Evolutionary conservation across 2,113 vertebrate genomes (phyloP).

Genomic region (Calonectris borealis): DNA sequence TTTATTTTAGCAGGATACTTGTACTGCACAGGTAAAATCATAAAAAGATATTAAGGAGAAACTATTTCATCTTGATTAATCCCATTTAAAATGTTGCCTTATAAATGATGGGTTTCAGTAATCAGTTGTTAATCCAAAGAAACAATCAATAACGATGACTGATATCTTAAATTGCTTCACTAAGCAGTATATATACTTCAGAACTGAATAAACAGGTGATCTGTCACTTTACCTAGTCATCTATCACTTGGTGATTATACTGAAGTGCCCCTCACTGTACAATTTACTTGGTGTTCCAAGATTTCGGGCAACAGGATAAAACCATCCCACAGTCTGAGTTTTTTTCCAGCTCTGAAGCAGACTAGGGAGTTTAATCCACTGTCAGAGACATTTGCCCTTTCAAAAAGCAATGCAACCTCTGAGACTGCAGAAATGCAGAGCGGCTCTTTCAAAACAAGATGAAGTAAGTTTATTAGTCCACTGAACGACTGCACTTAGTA

Average conservation of each 20-base stretch:
- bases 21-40: background rate
- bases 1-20: background rate
- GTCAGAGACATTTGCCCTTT: background rate
- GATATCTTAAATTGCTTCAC: background rate
- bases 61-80: background rate
- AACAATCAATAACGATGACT: background rate
- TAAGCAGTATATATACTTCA: background rate
- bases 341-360: background rate
- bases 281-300: background rate
- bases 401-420: background rate
- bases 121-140: background rate
- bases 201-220: background rate
- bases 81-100: background rate
- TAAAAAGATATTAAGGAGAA: background rate
- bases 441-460: constrained; percentile 17
- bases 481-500: background rate
- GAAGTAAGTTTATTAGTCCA: background rate
- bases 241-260: background rate
- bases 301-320: background rate
- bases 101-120: background rate
- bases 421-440: constrained; percentile 11
- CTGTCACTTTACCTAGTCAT: background rate
- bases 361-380: background rate
- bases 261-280: background rate
- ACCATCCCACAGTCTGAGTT: background rate